phyloP scores from a whole-genome alignment of 2,888 invertebrate species.

The Drosophila anomalata region DNA sequence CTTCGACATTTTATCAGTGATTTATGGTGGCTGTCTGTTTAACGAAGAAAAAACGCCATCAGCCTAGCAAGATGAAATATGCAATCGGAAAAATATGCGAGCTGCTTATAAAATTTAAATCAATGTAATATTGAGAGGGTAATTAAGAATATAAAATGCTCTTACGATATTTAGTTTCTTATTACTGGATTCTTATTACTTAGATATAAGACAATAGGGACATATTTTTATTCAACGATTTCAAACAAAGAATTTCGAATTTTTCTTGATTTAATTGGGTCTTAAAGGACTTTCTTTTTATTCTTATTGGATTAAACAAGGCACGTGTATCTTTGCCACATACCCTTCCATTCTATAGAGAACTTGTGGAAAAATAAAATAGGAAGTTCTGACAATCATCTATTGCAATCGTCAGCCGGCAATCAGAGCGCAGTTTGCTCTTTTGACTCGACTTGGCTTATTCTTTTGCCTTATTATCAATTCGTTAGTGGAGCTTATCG shows the following conservation, averaged over 20 bases:
- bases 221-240: too few relatives aligned
- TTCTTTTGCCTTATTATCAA: conserved; percentile 45
- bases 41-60: conserved; percentile 28
- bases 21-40: conserved; percentile 46
- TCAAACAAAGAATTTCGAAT: too few relatives aligned
- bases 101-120: conserved; percentile 7
- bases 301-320: too few relatives aligned
- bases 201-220: not conserved
- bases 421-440: conserved; percentile 69
- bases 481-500: conserved; percentile 52
- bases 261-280: not conserved
- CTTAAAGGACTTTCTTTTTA: not conserved
- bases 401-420: conserved; percentile 42
- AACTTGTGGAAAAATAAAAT: not conserved
- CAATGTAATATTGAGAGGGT: not conserved
- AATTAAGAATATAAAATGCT: not conserved
- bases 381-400: conserved; percentile 7
- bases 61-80: conserved; percentile 23
- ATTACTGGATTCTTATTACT: not conserved
- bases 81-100: conserved; percentile 35
- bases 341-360: not conserved
- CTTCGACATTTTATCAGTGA: conserved; percentile 61
- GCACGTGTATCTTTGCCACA: not conserved
- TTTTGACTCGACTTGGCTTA: conserved; percentile 51
- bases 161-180: not conserved